phyloP scores from a whole-genome alignment of 2,113 vertebrate species.

The Delphinapterus leucas region DNA sequence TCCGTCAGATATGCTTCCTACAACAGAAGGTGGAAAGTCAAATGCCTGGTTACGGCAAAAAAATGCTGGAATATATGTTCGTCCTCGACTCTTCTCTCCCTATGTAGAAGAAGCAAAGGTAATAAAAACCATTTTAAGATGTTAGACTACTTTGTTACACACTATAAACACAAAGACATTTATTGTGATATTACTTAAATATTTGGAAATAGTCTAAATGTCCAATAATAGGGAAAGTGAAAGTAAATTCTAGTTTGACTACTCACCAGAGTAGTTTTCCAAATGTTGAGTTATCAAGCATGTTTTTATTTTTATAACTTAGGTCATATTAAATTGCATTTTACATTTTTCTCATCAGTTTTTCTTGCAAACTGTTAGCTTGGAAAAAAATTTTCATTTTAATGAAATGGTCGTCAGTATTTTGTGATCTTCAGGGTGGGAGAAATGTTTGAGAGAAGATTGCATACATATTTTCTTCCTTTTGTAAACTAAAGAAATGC shows the following conservation, averaged over 20 bases:
- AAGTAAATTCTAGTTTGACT: constrained; percentile 23
- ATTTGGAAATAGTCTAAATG: not conserved
- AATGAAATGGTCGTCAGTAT: not conserved
- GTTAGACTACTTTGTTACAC: not conserved
- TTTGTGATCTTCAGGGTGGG: not conserved
- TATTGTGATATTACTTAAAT: not conserved
- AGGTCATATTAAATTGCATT: not conserved
- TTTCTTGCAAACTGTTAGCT: constrained; percentile 14
- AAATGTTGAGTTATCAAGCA: constrained; percentile 36
- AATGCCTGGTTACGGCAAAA: constrained; percentile 98
- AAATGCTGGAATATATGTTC: constrained; percentile 95
- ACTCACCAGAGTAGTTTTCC: not conserved
- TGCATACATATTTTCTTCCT: not conserved
- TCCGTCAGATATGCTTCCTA: constrained; percentile 98
- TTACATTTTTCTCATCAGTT: constrained; percentile 36
- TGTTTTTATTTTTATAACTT: constrained; percentile 54
- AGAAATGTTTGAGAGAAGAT: not conserved
- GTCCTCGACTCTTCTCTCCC: constrained; percentile 91
- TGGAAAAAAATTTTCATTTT: constrained; percentile 1
- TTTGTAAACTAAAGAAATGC: not conserved
- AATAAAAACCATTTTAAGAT: constrained; percentile 59
- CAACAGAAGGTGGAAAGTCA: constrained; percentile 94
- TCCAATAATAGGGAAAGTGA: not conserved
- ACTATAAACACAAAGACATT: not conserved
- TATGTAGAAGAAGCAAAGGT: constrained; percentile 99